These are phyloP conservation scores for Siniperca chuatsi DNA, from an alignment of 2,113 vertebrate species.

Conservation along the genomic window DNA sequence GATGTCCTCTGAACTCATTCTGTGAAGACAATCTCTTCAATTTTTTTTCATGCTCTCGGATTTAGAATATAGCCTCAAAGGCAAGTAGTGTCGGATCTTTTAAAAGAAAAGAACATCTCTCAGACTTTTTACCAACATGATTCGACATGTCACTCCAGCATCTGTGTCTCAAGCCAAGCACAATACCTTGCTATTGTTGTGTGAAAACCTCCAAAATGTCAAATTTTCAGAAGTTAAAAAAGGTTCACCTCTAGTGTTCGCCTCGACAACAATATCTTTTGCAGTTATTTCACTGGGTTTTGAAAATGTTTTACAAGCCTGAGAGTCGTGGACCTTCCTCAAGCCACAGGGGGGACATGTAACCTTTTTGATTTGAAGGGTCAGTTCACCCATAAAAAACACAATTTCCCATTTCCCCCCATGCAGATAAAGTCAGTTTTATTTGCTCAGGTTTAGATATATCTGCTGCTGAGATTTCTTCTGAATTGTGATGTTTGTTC, in stretches of 20 bases:
- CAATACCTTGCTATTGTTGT: neutral
- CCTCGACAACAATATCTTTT: neutral
- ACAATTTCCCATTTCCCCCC: neutral
- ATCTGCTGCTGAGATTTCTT: neutral
- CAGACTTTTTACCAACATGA: slow-evolving; percentile 2
- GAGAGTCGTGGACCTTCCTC: neutral
- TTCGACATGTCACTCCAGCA: neutral
- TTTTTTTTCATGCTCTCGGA: neutral
- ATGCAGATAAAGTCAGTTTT: neutral
- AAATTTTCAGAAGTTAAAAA: neutral
- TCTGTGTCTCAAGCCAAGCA: neutral
- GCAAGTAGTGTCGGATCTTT: slow-evolving; percentile 8
- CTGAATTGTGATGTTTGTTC: slow-evolving; percentile 1
- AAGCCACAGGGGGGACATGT: neutral
- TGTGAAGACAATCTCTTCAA: neutral
- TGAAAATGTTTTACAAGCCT: neutral
- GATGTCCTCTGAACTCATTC: slow-evolving; percentile 11
- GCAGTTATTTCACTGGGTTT: neutral
- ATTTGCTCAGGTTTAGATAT: neutral
- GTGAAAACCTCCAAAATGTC: slow-evolving; percentile 15
- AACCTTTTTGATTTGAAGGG: slow-evolving; percentile 3
- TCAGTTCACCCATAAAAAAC: neutral
- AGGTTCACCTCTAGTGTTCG: neutral
- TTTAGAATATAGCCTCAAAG: slow-evolving; percentile 12
- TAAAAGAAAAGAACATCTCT: slow-evolving; percentile 13